Conservation (phyloP, 2,888 invertebrate species). For the Dolichomitus sp. region DNA sequence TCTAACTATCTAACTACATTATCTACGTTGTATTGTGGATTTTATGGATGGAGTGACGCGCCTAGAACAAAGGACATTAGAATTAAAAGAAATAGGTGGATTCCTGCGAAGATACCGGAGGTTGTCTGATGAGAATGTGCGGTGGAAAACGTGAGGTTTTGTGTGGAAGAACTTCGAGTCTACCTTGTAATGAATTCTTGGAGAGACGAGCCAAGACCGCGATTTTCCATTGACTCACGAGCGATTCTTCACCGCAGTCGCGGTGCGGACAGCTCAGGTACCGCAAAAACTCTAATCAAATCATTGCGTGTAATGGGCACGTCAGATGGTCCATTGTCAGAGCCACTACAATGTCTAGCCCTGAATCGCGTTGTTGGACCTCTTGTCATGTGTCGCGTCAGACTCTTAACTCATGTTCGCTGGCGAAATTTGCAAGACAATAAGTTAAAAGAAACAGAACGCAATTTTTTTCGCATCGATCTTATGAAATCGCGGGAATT, state of each 20-base stretch:
- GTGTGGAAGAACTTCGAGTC: not conserved
- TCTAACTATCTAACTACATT: constrained; percentile 17
- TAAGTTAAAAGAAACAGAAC: not conserved
- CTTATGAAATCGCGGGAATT: not conserved
- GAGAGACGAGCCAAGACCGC: constrained; percentile 5
- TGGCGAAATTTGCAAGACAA: not conserved
- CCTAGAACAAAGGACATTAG: not conserved
- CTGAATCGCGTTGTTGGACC: not conserved
- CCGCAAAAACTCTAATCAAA: constrained; percentile 9
- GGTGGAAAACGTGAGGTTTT: constrained; percentile 6
- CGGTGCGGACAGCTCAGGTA: not conserved
- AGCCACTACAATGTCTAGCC: not conserved
- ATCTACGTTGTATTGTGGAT: constrained; percentile 5
- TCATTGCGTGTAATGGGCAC: constrained; percentile 26
- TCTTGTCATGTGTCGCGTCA: not conserved
- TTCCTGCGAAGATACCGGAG: not conserved
- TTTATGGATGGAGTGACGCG: constrained; percentile 13
- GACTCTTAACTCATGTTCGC: not conserved
- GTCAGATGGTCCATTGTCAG: constrained; percentile 7
- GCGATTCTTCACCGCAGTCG: not conserved
- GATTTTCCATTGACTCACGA: constrained; percentile 22
- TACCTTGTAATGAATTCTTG: constrained; percentile 2
- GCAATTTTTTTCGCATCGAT: not conserved
- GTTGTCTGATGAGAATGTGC: not conserved
- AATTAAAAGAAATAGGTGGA: constrained; percentile 9